These are phyloP conservation scores for Carassius auratus DNA, from an alignment of 2,113 vertebrate genomes.

Conservation along the genomic window DNA sequence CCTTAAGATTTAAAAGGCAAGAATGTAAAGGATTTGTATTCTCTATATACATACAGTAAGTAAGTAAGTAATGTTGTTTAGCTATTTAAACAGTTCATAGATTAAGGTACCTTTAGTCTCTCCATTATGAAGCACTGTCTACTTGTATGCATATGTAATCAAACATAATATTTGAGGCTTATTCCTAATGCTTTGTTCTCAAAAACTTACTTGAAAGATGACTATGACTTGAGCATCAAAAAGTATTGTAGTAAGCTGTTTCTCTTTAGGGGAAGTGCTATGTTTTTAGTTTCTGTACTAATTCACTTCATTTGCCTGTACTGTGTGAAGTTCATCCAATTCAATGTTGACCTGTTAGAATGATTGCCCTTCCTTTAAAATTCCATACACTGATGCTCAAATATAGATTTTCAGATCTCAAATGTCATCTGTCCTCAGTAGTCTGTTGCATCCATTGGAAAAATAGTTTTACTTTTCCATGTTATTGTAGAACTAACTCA, in stretches of 20 bases:
- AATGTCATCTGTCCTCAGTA: neutral
- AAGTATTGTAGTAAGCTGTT: neutral
- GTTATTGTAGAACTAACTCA: neutral
- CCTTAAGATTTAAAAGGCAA: neutral
- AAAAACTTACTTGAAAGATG: neutral
- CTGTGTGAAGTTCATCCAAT: neutral
- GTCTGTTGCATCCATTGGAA: conserved; percentile 4
- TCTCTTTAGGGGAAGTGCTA: neutral
- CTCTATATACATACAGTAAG: neutral
- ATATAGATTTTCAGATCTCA: conserved; percentile 3
- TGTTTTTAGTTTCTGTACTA: neutral
- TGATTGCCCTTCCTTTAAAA: neutral
- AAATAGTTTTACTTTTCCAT: neutral
- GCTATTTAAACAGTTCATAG: no score
- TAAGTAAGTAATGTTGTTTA: no score
- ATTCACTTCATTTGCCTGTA: neutral
- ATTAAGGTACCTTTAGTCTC: no score
- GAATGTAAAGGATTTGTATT: neutral
- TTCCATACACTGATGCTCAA: neutral
- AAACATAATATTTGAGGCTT: neutral
- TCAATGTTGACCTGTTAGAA: neutral
- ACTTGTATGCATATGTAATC: neutral
- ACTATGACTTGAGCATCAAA: neutral
- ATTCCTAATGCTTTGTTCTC: neutral
- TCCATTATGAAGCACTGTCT: neutral